Conservation (phyloP, 2,113 vertebrate genomes). For the Gobiocypris rarus region DNA sequence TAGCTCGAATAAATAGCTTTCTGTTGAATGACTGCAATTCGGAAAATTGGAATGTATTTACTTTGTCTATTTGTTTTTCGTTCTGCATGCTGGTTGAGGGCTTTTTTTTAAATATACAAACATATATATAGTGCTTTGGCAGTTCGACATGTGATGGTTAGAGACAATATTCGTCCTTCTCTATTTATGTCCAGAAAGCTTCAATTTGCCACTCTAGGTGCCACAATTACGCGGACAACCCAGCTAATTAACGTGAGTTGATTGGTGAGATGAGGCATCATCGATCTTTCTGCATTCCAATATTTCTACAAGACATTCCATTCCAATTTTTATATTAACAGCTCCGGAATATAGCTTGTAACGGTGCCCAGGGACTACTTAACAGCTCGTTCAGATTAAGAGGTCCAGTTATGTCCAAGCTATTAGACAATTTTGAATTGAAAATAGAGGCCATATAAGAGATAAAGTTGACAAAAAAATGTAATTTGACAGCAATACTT, state of each 20-base stretch:
- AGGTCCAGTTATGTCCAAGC: slow-evolving; percentile 43
- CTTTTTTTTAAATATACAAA: background rate
- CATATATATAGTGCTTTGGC: too few relatives aligned
- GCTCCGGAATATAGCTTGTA: slow-evolving; percentile 82
- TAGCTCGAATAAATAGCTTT: background rate
- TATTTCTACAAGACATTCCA: slow-evolving; percentile 89
- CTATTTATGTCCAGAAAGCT: slow-evolving; percentile 52
- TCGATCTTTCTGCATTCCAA: slow-evolving; percentile 93
- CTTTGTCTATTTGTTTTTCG: background rate
- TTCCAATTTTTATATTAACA: slow-evolving; percentile 92
- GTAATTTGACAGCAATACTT: background rate
- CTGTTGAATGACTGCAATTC: background rate
- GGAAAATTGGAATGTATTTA: background rate
- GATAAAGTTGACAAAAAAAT: background rate
- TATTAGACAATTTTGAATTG: background rate
- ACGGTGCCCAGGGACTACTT: slow-evolving; percentile 85
- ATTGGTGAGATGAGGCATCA: slow-evolving; percentile 86
- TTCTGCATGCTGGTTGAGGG: background rate
- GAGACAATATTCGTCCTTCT: slow-evolving; percentile 5
- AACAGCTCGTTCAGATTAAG: slow-evolving; percentile 79
- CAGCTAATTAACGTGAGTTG: slow-evolving; percentile 91
- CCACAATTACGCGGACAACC: slow-evolving; percentile 88
- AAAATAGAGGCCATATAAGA: background rate
- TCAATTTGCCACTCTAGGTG: slow-evolving; percentile 72
- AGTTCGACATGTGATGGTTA: background rate